Percentiles rank a stretch among this genome's conserved stretches.
Evolutionary conservation across 2,888 invertebrate genomes (phyloP).

Genomic region (Cybosia mesomella): DNA sequence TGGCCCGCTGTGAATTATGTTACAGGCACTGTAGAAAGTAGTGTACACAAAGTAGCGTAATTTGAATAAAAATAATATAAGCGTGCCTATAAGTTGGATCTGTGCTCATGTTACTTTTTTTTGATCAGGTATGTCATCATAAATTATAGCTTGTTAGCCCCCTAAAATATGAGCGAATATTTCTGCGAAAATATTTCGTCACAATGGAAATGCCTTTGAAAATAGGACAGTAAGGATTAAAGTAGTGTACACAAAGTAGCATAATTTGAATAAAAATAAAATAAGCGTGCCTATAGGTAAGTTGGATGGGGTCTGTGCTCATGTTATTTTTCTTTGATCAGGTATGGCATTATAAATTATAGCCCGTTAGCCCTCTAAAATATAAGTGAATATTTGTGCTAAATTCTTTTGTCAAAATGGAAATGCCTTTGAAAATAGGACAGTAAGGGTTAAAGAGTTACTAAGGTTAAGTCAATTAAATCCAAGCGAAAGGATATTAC

Average conservation of each 20-base stretch:
- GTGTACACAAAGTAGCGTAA: neutral
- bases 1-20: neutral
- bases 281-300: neutral
- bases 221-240: neutral
- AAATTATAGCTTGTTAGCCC: neutral
- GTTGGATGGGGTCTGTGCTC: neutral
- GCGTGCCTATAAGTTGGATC: neutral
- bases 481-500: neutral
- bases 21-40: neutral
- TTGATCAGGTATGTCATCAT: neutral
- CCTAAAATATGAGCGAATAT: neutral
- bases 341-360: neutral
- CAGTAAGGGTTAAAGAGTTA: neutral
- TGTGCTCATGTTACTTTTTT: neutral
- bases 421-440: neutral
- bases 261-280: neutral
- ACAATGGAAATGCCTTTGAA: neutral
- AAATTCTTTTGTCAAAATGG: neutral
- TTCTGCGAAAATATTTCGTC: neutral
- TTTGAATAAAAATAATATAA: neutral
- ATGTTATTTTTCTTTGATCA: neutral
- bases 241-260: neutral
- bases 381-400: neutral
- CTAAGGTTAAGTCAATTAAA: neutral
- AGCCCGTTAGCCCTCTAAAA: neutral